phyloP scores from a whole-genome alignment of 2,113 vertebrate genomes.

The Crypturellus undulatus region DNA sequence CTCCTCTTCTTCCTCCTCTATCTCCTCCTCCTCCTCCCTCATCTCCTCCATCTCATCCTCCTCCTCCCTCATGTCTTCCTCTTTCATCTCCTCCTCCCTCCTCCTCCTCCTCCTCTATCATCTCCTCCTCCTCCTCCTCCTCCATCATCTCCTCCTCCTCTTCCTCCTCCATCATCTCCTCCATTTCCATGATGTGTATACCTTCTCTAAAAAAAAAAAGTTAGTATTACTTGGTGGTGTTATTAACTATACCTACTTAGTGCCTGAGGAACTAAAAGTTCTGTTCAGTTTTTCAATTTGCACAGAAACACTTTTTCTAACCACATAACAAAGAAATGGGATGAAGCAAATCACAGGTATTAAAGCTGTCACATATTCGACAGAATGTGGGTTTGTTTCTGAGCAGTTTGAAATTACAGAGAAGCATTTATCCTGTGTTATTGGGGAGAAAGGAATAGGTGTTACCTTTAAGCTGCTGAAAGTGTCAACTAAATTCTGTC shows the following conservation, averaged over 20 bases:
- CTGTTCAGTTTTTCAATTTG: background rate
- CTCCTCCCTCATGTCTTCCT: background rate
- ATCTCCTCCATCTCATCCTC: background rate
- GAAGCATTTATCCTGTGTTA: background rate
- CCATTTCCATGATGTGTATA: background rate
- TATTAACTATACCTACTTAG: background rate
- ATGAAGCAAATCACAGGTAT: background rate
- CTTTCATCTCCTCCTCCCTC: background rate
- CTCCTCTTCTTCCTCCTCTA: no score
- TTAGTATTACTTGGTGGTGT: background rate
- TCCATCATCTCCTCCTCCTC: no score
- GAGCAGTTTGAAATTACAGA: background rate
- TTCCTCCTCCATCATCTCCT: no score
- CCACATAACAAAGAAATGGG: accelerated
- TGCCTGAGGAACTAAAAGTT: background rate
- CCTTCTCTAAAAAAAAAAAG: background rate
- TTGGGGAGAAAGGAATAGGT: background rate
- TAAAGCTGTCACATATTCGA: background rate
- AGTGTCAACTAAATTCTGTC: background rate
- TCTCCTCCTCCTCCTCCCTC: background rate
- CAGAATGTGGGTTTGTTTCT: background rate
- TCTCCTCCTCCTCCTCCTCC: no score
- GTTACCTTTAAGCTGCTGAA: background rate
- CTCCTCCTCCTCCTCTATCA: no score
- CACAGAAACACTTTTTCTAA: background rate